Base-by-base conservation (phyloP, 2,113 vertebrate species). In the Stegostoma tigrinum region DNA sequence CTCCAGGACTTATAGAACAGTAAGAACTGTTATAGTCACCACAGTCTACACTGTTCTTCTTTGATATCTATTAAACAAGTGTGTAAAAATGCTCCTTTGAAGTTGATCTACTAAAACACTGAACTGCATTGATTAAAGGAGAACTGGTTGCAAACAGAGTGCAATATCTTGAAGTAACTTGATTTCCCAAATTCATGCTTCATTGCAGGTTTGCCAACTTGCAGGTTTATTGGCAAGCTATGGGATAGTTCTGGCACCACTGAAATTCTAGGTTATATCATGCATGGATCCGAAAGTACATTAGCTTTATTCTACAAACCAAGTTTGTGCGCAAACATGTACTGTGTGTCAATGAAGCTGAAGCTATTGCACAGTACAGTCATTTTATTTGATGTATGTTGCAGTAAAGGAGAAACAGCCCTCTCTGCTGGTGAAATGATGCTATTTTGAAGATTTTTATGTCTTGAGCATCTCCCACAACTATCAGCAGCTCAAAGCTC, bases 21-120 rank as follows among this genome's bases (percentile, higher is more conserved):
- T 95, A 10, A 72, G 27, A 67, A 48, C 67, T 95, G 38, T 95
- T 95, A 34, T 95, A 95, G 68, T 68, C 94, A 95, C 94, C 94
- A 95, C 94, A 95, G 94, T 45, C 67, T 95, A 17, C 48, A 52
- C 93, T 52, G 94, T 45, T 72, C 68, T 45, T 24, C 93, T 95
- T 95, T 95, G 68, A 95, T 72, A 95, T 72, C 94, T 95, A 94
- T 94, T 94, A 75, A 95, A 95, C 45, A 70, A 95, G 94, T 95
- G 68, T 95, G 94, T 95, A 95, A 95, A 94, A 75, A 70, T 95
- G 94, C 34, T 72, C 42, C 94, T 95, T 95, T 95, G 94, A 95
- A 95, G 94, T 68, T 48, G 42, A 52, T 48, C 67, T 95, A 34
- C 94, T 95, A 75, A 72, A 75, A 48, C 27, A 12, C 94, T 95